Conservation (phyloP, 2,797 vertebrate genomes). For the Arctocebus calabarensis region DNA sequence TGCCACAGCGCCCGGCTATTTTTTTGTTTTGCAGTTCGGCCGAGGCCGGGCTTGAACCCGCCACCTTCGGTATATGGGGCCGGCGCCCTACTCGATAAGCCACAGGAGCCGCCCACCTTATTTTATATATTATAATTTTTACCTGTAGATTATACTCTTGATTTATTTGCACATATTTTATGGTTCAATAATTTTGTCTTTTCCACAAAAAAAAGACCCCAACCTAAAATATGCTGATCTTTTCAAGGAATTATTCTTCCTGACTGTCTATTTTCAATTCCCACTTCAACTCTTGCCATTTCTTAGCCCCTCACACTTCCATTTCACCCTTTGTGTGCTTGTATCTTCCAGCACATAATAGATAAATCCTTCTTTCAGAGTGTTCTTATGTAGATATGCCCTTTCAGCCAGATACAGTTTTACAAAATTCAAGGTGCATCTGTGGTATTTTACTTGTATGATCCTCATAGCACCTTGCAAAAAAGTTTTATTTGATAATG, state of each 20-base stretch:
- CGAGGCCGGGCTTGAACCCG: too few species aligned
- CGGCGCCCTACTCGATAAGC: too few species aligned
- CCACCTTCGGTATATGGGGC: too few species aligned
- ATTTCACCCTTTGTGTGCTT: background rate
- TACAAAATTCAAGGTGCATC: background rate
- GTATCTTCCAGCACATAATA: background rate
- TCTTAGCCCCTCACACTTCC: background rate
- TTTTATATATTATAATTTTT: background rate
- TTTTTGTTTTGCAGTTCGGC: too few species aligned
- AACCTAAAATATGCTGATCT: fast-evolving
- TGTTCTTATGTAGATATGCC: background rate
- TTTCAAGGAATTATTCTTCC: background rate
- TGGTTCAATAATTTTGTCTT: background rate
- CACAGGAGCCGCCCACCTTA: too few species aligned
- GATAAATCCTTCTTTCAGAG: background rate
- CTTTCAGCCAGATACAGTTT: background rate
- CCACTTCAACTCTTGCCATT: too few species aligned
- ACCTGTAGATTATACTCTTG: background rate
- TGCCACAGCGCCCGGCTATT: too few species aligned
- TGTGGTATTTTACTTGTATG: background rate
- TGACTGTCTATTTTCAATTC: background rate
- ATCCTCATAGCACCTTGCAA: background rate
- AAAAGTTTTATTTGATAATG: background rate
- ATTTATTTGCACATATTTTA: background rate
- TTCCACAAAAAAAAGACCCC: background rate